Conservation (phyloP, 2,888 invertebrate genomes). For the Gerris lacustris region DNA sequence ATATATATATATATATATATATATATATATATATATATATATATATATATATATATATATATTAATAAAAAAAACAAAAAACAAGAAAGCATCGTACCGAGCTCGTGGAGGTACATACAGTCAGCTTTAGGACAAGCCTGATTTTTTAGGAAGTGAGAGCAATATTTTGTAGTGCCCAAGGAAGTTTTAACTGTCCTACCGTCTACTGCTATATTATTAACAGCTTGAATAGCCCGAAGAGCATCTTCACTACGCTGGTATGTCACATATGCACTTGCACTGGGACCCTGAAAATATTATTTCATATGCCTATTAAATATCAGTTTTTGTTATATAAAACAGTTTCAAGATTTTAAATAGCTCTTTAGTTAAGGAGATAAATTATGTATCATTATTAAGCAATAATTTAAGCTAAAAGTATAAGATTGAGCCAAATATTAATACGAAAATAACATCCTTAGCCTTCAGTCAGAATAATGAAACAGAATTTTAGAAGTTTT, state of each 20-base stretch:
- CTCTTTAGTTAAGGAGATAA: neutral
- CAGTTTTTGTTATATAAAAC: too few relatives aligned
- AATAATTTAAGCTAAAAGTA: too few relatives aligned
- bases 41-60: constrained; percentile 24
- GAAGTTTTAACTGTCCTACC: constrained; percentile 93
- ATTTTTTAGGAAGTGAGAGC: constrained; percentile 98
- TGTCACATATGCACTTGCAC: constrained; percentile 93
- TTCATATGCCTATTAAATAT: too few relatives aligned
- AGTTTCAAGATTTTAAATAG: neutral
- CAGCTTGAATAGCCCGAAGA: constrained; percentile 87
- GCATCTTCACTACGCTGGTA: constrained; percentile 82
- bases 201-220: constrained; percentile 93
- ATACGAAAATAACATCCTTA: too few relatives aligned
- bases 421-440: neutral
- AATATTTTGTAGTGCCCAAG: constrained; percentile 98
- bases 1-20: constrained; percentile 25
- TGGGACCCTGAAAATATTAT: constrained; percentile 49
- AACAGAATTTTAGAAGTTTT: too few relatives aligned
- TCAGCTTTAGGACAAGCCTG: constrained; percentile 95
- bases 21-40: constrained; percentile 24
- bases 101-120: constrained; percentile 99
- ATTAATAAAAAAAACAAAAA: constrained; percentile 8
- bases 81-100: constrained; percentile 48
- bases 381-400: too few relatives aligned
- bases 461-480: too few relatives aligned